These are phyloP conservation scores for Pherbina coryleti DNA, from an alignment of 2,888 invertebrate genomes.

Conservation along the genomic window DNA sequence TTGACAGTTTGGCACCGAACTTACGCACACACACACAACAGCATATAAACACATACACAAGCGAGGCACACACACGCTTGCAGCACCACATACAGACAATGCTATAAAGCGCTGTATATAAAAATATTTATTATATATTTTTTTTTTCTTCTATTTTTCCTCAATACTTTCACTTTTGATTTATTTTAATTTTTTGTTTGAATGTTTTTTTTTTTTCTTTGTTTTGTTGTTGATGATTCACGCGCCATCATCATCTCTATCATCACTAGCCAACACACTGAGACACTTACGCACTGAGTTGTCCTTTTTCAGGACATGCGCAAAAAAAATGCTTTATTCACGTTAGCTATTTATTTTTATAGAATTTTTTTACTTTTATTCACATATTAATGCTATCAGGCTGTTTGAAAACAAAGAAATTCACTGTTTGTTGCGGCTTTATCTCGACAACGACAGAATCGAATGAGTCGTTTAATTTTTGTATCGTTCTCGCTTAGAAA, in stretches of 20 bases:
- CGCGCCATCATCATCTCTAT: constrained; percentile 2
- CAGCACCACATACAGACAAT: too few species aligned
- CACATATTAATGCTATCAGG: neutral
- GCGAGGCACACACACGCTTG: constrained; percentile 1
- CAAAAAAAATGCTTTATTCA: neutral
- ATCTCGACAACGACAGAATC: neutral
- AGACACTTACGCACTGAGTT: constrained; percentile 27
- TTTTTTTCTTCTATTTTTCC: neutral
- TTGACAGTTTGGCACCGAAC: constrained; percentile 44
- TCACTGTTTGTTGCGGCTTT: neutral
- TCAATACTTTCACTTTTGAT: neutral
- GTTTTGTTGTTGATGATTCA: constrained; percentile 16
- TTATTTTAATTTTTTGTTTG: neutral
- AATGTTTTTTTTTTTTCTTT: neutral
- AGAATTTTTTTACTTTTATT: neutral
- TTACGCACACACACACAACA: constrained; percentile 53
- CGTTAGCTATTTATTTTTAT: neutral
- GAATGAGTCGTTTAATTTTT: constrained; percentile 30
- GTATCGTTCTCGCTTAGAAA: constrained; percentile 55
- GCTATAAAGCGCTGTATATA: neutral
- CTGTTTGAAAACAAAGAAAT: constrained; percentile 8
- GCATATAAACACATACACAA: constrained; percentile 40
- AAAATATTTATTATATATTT: too few species aligned
- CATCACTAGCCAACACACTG: neutral
- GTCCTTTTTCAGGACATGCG: constrained; percentile 35